Evolutionary conservation across 2,113 vertebrate species (phyloP).

Genomic region (Corythornis madagascariensis): DNA sequence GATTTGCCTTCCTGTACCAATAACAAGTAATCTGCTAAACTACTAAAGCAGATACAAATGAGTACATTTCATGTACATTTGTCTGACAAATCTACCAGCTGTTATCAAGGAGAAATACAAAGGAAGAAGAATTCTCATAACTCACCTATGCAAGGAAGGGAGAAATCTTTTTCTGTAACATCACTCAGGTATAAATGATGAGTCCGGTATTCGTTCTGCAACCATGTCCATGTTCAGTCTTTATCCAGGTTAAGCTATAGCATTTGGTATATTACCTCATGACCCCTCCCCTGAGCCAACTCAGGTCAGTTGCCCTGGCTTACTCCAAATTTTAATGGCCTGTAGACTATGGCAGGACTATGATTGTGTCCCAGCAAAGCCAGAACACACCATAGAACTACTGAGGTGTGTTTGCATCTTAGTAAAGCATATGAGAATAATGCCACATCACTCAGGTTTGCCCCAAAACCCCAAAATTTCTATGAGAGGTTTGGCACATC

Average conservation of each 20-base stretch:
- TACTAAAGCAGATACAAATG: neutral
- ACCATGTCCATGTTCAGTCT: neutral
- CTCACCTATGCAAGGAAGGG: neutral
- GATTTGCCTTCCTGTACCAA: rapidly evolving
- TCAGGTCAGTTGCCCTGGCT: neutral
- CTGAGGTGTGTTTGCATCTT: neutral
- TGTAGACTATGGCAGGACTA: neutral
- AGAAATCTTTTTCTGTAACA: neutral
- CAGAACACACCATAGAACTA: neutral
- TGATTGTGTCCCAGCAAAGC: neutral
- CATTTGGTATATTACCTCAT: neutral
- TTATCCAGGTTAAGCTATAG: neutral
- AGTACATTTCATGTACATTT: neutral
- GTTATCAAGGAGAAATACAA: neutral
- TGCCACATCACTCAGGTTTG: neutral
- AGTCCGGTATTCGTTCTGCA: neutral
- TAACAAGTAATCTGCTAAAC: neutral
- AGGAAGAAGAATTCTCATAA: neutral
- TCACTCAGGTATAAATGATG: neutral
- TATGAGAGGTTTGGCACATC: neutral
- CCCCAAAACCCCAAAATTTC: neutral
- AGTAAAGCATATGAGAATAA: neutral
- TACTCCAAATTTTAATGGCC: neutral
- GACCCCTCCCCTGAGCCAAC: neutral
- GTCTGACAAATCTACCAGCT: neutral